phyloP scores from a whole-genome alignment of 2,113 vertebrate genomes.

The Microcebus lehilahytsara region DNA sequence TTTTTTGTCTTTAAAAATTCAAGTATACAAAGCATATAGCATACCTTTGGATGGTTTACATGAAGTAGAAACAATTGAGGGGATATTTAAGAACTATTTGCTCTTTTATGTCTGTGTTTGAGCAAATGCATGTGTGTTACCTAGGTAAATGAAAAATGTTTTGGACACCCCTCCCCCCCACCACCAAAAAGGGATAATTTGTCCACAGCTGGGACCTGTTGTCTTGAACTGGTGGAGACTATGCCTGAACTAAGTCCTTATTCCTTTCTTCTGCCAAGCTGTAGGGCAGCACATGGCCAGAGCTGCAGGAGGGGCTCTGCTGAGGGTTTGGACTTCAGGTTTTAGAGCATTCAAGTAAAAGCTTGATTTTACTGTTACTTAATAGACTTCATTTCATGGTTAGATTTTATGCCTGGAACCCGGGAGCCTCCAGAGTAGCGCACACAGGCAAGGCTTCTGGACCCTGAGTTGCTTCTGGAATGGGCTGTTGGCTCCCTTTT shows the following conservation, averaged over 20 bases:
- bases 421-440: not conserved
- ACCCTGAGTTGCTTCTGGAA: not conserved
- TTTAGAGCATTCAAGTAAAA: not conserved
- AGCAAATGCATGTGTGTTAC: not conserved
- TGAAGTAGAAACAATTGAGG: not conserved
- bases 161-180: too few relatives aligned
- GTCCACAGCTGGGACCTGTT: not conserved
- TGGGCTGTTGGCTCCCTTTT: not conserved
- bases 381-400: not conserved
- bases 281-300: not conserved
- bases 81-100: not conserved
- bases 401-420: not conserved
- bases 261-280: not conserved
- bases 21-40: not conserved
- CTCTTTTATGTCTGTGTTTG: not conserved
- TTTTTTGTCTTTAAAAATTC: not conserved
- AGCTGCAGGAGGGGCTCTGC: not conserved
- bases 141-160: not conserved
- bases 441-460: not conserved
- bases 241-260: not conserved
- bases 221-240: not conserved
- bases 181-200: not conserved
- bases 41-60: not conserved
- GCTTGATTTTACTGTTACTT: not conserved
- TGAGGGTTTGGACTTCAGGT: not conserved